Evolutionary conservation across 2,113 vertebrate species (phyloP).

Genomic region (Ceuthmochares aereus): DNA sequence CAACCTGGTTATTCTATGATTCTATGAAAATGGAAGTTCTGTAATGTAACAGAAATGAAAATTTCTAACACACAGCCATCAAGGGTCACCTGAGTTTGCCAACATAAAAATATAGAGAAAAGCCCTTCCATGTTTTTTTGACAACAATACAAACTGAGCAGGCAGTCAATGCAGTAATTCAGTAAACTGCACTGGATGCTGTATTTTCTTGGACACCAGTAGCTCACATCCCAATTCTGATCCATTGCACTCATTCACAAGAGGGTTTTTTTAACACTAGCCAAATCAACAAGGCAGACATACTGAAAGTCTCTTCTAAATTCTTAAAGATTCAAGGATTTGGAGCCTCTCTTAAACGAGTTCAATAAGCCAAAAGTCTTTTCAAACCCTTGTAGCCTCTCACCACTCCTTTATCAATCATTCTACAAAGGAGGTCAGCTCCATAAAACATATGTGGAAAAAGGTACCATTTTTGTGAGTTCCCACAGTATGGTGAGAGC

Average conservation of each 20-base stretch:
- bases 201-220: background rate
- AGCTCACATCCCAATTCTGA: background rate
- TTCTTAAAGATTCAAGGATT: background rate
- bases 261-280: background rate
- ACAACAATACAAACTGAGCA: background rate
- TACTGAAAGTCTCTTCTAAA: background rate
- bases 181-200: background rate
- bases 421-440: background rate
- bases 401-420: background rate
- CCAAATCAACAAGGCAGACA: background rate
- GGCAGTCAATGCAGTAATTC: background rate
- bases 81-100: background rate
- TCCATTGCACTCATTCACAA: background rate
- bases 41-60: background rate
- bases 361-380: background rate
- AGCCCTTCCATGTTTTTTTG: background rate
- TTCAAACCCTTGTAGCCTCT: background rate
- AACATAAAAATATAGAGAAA: background rate
- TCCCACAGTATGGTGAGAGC: background rate
- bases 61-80: background rate
- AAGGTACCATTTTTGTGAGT: background rate
- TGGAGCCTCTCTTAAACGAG: background rate
- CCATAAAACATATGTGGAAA: background rate
- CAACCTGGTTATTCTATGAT: too few relatives aligned
- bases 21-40: background rate